Percentiles rank a stretch among this genome's conserved stretches.
Conservation (phyloP, 92 coral and sea anemone species). For the Parazoanthus atlanticus region DNA sequence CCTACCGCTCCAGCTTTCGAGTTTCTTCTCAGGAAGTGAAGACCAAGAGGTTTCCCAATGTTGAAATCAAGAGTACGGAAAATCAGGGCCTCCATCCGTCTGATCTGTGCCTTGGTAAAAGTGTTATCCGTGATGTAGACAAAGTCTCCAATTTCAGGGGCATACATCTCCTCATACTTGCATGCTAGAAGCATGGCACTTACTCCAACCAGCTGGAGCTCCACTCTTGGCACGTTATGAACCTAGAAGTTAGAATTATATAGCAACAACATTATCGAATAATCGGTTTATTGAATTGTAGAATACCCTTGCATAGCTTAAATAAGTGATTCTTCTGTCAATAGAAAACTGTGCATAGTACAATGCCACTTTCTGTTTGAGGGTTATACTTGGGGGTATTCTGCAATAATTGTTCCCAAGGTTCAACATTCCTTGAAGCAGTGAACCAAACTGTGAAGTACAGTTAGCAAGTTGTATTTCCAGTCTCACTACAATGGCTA, state of each 20-base stretch:
- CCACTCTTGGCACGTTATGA: conserved; percentile 58
- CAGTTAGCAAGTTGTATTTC: too few relatives aligned
- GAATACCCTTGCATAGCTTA: too few relatives aligned
- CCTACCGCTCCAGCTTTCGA: conserved; percentile 96
- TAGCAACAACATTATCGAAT: neutral
- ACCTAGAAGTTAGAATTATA: conserved; percentile 48
- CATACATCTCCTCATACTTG: conserved; percentile 98
- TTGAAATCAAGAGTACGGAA: conserved; percentile 71
- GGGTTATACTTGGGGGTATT: too few relatives aligned
- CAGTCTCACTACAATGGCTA: too few relatives aligned
- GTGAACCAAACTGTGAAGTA: too few relatives aligned
- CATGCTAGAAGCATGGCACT: conserved; percentile 97
- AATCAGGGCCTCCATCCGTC: conserved; percentile 85
- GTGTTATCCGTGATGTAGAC: conserved; percentile 97
- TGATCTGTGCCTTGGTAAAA: conserved; percentile 72
- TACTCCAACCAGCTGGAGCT: conserved; percentile 91
- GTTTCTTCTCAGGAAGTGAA: conserved; percentile 93
- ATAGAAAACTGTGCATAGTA: too few relatives aligned
- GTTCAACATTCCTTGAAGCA: too few relatives aligned
- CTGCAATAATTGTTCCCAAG: too few relatives aligned
- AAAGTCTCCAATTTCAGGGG: conserved; percentile 96
- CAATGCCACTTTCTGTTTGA: too few relatives aligned
- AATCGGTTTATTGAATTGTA: too few relatives aligned
- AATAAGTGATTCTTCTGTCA: too few relatives aligned
- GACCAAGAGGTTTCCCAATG: conserved; percentile 92